A percentile compares a stretch with the other conserved stretches of the same genome.
phyloP scores from a whole-genome alignment of 2,888 invertebrate genomes.

The Chrysolina oricalcia region DNA sequence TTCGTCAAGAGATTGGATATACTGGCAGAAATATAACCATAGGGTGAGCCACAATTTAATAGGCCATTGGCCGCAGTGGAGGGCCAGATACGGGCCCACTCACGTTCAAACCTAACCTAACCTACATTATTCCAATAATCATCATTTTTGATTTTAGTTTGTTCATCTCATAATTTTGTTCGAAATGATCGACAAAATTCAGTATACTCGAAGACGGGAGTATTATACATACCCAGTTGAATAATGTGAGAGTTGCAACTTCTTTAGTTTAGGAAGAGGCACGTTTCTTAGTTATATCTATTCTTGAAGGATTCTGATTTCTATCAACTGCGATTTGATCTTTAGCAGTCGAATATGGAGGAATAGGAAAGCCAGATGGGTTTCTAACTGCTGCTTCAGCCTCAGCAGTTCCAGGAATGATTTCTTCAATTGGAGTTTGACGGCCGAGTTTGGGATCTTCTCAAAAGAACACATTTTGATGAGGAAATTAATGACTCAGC shows the following conservation, averaged over 20 bases:
- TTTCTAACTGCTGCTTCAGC: neutral
- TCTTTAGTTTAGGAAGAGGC: neutral
- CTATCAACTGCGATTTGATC: conserved; percentile 6
- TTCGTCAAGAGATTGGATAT: no score
- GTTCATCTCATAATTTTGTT: no score
- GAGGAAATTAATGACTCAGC: neutral
- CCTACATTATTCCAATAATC: no score
- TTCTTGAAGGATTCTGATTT: conserved; percentile 7
- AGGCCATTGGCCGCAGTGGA: no score
- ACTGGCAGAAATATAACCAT: no score
- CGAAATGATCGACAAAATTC: no score
- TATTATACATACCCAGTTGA: neutral
- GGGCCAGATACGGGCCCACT: no score
- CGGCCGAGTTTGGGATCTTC: neutral
- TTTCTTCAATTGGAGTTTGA: neutral
- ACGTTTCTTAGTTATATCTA: neutral
- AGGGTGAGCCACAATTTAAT: no score
- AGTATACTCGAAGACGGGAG: neutral
- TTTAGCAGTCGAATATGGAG: neutral
- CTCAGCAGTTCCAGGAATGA: conserved; percentile 4
- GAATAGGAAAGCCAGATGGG: neutral
- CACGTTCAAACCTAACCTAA: no score
- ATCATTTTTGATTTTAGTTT: no score
- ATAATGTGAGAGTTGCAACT: neutral
- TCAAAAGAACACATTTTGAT: conserved; percentile 9